phyloP scores from a whole-genome alignment of 2,113 vertebrate species.

The Herpetotheres cachinnans region DNA sequence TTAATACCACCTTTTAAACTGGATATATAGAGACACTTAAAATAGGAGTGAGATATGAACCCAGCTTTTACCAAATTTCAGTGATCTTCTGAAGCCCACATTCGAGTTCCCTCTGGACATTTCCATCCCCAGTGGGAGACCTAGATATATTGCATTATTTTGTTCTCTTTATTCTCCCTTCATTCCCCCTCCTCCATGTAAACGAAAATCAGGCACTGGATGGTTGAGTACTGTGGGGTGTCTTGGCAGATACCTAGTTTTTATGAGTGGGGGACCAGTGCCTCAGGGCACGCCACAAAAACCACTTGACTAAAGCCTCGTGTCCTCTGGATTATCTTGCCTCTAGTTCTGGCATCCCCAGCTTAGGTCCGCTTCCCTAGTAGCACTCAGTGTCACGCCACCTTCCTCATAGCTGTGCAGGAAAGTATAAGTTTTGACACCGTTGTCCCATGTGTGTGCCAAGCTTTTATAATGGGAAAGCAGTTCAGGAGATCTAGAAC shows the following conservation, averaged over 20 bases:
- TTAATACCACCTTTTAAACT: background rate
- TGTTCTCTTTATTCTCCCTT: background rate
- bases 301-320: background rate
- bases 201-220: background rate
- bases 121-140: background rate
- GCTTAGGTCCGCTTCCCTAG: background rate
- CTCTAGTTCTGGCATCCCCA: background rate
- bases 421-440: background rate
- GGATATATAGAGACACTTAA: background rate
- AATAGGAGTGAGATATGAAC: background rate
- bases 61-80: background rate
- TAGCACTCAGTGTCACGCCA: background rate
- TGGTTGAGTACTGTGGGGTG: background rate
- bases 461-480: background rate
- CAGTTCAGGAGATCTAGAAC: background rate
- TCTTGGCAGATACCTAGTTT: background rate
- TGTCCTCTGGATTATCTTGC: background rate
- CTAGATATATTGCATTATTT: background rate
- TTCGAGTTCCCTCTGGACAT: background rate
- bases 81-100: background rate
- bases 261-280: fast-evolving
- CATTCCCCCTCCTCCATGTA: background rate
- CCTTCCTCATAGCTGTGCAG: background rate
- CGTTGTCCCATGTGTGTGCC: background rate
- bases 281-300: background rate